Conservation (phyloP, 2,888 invertebrate species). For the Rotaria sp. region DNA sequence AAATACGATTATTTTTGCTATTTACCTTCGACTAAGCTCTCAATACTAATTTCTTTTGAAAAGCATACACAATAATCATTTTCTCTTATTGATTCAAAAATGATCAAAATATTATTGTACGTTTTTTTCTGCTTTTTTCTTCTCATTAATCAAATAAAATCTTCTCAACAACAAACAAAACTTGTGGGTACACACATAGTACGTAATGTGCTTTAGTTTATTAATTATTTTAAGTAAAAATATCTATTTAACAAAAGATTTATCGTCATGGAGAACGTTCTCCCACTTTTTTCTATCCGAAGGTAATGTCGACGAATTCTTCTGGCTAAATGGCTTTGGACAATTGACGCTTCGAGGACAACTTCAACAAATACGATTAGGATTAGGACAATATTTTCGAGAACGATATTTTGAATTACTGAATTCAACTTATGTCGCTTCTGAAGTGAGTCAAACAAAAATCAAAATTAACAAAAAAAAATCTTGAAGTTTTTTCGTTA, state of each 20-base stretch:
- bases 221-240: too few species aligned
- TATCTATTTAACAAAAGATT: not conserved
- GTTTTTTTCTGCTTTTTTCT: too few species aligned
- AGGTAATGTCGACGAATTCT: not conserved
- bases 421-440: conserved; percentile 14
- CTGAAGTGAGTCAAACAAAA: not conserved
- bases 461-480: not conserved
- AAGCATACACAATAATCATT: too few species aligned
- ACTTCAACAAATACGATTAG: conserved; percentile 39
- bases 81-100: too few species aligned
- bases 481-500: not conserved
- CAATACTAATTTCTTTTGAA: too few species aligned
- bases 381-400: conserved; percentile 38
- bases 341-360: conserved; percentile 41
- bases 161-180: too few species aligned
- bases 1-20: too few species aligned
- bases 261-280: conserved; percentile 42
- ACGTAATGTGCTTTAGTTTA: too few species aligned
- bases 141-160: too few species aligned
- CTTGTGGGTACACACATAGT: too few species aligned
- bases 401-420: conserved; percentile 38
- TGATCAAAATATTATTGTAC: too few species aligned
- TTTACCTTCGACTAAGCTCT: too few species aligned
- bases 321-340: conserved; percentile 41
- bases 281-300: conserved; percentile 37